A percentile compares a stretch with the other conserved stretches of the same genome.
Conservation (phyloP, 2,797 vertebrate species). For the Corythornis leucogaster region DNA sequence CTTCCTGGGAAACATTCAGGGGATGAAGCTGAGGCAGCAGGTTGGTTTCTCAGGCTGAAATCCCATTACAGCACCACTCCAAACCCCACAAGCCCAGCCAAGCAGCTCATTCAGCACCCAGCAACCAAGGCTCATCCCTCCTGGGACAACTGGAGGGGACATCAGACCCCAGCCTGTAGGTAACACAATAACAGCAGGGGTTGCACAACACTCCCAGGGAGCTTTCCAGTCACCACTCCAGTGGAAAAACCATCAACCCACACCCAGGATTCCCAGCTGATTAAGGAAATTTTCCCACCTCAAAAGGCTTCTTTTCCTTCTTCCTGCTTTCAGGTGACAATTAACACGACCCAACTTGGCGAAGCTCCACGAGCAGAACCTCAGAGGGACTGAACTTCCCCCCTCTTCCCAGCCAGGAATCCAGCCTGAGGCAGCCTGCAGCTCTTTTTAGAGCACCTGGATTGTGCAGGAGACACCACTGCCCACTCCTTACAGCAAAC, state of each 20-base stretch:
- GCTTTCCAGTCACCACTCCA: not conserved
- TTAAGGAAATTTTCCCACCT: not conserved
- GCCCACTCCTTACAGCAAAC: not conserved
- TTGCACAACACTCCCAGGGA: not conserved
- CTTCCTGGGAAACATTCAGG: not conserved
- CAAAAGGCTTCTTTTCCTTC: not conserved
- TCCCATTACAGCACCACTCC: not conserved
- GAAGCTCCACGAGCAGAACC: not conserved
- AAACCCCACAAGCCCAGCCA: not conserved
- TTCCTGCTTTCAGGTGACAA: not conserved
- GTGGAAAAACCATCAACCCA: not conserved
- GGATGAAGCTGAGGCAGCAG: not conserved
- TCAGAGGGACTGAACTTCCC: not conserved
- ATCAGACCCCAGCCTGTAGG: accelerated
- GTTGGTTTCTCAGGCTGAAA: not conserved
- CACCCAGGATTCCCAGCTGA: not conserved
- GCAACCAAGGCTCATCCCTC: not conserved
- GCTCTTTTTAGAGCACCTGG: not conserved
- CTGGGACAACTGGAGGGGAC: not conserved
- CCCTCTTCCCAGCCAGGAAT: not conserved
- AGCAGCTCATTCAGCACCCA: not conserved
- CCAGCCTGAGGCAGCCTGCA: not conserved
- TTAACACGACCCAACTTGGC: not conserved
- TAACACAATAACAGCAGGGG: not conserved
- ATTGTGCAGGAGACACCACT: not conserved